These are phyloP conservation scores for Diploptera punctata DNA, from an alignment of 2,888 invertebrate genomes.

Conservation along the genomic window DNA sequence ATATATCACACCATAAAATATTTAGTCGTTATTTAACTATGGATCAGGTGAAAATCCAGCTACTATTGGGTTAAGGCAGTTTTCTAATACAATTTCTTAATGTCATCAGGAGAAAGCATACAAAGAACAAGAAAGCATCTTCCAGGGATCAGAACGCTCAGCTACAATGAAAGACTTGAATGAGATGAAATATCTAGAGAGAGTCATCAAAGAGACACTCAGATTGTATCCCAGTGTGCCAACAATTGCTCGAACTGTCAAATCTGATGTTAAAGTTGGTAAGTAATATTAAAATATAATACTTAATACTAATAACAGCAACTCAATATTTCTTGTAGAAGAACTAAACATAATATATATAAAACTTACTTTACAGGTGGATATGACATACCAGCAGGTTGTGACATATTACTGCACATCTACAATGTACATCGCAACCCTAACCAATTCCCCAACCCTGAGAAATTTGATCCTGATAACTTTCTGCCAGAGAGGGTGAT, in stretches of 20 bases:
- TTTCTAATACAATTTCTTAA: no score
- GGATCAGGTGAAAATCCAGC: no score
- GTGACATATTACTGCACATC: constrained; percentile 50
- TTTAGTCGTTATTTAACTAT: no score
- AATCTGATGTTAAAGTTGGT: constrained; percentile 60
- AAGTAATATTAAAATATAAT: no score
- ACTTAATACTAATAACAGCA: no score
- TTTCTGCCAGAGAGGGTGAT: constrained; percentile 55
- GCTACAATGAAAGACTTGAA: no score
- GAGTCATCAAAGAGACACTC: constrained; percentile 47
- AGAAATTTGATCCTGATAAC: constrained; percentile 58
- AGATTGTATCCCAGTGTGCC: constrained; percentile 48
- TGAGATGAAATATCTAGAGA: no score
- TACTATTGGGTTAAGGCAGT: no score
- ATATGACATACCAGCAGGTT: constrained; percentile 51
- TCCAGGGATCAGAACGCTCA: constrained; percentile 44
- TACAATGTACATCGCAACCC: constrained; percentile 56
- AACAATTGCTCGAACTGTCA: constrained; percentile 49
- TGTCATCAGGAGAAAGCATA: constrained; percentile 57
- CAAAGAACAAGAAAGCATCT: constrained; percentile 53
- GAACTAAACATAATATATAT: no score
- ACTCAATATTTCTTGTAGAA: no score
- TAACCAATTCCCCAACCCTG: constrained; percentile 56
- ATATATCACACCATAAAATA: no score
- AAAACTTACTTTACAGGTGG: constrained; percentile 49